Conservation (phyloP, 2,888 invertebrate genomes). For the Folsomia candida region DNA sequence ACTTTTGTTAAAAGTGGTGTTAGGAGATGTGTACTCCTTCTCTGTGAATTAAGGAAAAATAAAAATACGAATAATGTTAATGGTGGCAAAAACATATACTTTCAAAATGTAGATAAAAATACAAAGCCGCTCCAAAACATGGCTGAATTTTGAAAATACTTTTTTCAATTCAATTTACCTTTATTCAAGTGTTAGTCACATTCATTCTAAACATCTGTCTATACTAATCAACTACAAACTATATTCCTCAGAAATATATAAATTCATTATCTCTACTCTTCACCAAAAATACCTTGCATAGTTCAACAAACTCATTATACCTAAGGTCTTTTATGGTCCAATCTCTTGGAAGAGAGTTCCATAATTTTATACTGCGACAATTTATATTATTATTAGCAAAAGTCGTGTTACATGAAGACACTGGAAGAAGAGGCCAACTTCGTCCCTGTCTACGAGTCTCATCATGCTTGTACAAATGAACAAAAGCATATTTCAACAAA, state of each 20-base stretch:
- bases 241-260: not conserved
- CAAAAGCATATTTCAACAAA: not conserved
- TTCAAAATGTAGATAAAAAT: no score
- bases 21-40: no score
- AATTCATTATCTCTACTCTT: not conserved
- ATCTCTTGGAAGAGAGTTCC: not conserved
- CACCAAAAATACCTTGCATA: not conserved
- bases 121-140: no score
- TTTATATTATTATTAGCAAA: not conserved
- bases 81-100: no score
- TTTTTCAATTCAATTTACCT: not conserved
- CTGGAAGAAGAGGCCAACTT: not conserved
- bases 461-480: not conserved
- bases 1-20: no score
- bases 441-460: not conserved
- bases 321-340: not conserved
- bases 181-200: not conserved
- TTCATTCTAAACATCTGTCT: not conserved
- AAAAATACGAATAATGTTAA: no score
- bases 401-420: not conserved
- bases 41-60: no score
- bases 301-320: not conserved
- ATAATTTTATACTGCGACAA: not conserved
- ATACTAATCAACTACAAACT: not conserved
- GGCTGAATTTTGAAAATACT: no score